Evolutionary conservation across 2,113 vertebrate genomes (phyloP), one percentile per base, ranked within the genome.

Genomic region (Gadus macrocephalus): DNA sequence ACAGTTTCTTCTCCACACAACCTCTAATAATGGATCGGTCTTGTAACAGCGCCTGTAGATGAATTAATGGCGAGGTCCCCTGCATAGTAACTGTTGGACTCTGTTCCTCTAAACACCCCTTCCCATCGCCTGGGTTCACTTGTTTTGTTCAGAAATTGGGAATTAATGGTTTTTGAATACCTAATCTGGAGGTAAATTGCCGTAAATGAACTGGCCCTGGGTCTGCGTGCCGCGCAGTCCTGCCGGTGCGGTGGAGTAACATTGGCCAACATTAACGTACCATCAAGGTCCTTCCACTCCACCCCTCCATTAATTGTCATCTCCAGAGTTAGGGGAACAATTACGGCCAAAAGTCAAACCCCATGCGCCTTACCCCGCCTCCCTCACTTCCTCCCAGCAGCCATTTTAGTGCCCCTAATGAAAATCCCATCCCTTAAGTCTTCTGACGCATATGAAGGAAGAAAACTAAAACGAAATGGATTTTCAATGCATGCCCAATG

Each of bases 231-330:
- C 49, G 59, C 62, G 76, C 71, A 81, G 73, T 75, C 69, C 31
- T 83, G 82, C 69, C 77, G 73, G 79, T 70, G 75, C 65, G 71
- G 78, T 70, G 70, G 73, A 67, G 77, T 82, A 87, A 82, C 85
- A 84, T 55, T 55, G 16, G 53, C 12, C 0, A 3, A 55, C 53
- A 53, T 84, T 77, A 87, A 86, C 88, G 86, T 87, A 78, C 75
- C 3, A 64, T 80, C 86, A 89, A 90, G 89, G 89, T 87, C 89
- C 78, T 84, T 80, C 71, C 80, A 80, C 85, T 67, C 62, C 56
- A 4, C 4, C 77, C 84, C 81, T 80, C 85, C 72, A 86, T 89
- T 88, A 90, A 88, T 87, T 87, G 89, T 88, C 86, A 85, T 89
- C 86, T 84, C 81, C 76, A 73, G 83, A 86, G 69, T 84, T 79